These are phyloP conservation scores for Tenebrosternarchus preto DNA, from an alignment of 2,113 vertebrate genomes.

Conservation along the genomic window DNA sequence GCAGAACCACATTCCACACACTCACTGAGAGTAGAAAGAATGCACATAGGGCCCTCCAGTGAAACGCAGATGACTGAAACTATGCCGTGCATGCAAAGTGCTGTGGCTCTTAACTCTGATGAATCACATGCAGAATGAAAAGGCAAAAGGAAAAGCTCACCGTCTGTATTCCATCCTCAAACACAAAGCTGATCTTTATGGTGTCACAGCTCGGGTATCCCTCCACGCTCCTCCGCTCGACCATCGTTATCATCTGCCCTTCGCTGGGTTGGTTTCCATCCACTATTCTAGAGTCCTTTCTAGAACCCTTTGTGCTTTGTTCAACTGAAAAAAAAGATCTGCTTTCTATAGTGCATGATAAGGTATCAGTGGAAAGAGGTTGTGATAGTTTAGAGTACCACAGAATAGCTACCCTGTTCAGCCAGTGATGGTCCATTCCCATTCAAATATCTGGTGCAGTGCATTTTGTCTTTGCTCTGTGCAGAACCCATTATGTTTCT, in stretches of 20 bases:
- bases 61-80: not conserved
- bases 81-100: not conserved
- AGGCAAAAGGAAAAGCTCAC: slow-evolving; percentile 49
- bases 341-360: not conserved
- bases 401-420: slow-evolving; percentile 56
- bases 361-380: not conserved
- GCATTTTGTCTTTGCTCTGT: slow-evolving; percentile 66
- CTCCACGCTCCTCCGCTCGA: slow-evolving; percentile 57
- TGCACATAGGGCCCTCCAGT: not conserved
- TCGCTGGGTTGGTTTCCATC: slow-evolving; percentile 61
- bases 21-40: not conserved
- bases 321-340: slow-evolving; percentile 34
- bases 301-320: not conserved
- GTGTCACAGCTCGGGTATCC: slow-evolving; percentile 61
- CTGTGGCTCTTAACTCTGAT: not conserved
- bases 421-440: slow-evolving; percentile 62
- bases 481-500: slow-evolving; percentile 63
- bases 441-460: slow-evolving; percentile 68
- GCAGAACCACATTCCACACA: slow-evolving; percentile 39
- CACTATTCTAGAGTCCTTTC: not conserved
- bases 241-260: slow-evolving; percentile 56
- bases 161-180: slow-evolving; percentile 65
- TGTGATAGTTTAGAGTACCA: not conserved
- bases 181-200: slow-evolving; percentile 63
- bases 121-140: not conserved